Evolutionary conservation across 92 coral and sea anemone species (phyloP), one percentile per base, ranked within the genome.

Genomic region (Virgularia gustaviana): DNA sequence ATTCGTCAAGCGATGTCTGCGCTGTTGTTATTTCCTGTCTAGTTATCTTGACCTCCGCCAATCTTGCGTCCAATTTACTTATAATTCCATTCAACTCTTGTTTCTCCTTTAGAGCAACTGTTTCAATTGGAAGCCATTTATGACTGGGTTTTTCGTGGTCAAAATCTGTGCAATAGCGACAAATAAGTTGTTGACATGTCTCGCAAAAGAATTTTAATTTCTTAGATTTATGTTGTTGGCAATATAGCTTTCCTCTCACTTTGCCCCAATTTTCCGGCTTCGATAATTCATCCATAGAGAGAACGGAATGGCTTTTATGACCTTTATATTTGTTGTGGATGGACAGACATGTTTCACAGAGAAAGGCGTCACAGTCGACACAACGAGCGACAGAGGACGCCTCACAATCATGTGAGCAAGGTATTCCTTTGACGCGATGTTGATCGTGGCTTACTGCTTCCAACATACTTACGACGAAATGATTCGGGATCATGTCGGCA

Each of bases 381-480:
- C 71, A 64, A 36, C 71, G 53, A 41, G 49, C 71, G 35, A 64
- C 55, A 3, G 53, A 64, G 10, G 31, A 20, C 9, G 23, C 29
- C 29, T 64, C 30, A 41, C 71, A 64, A n/a, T n/a, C n/a, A 41
- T 64, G 71, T 5, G 71, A 64, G 19, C 71, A 64, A 6, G 71
- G 71, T 23, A 64, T 36, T 8, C 30, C 55, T 64, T 16, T 64
- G 9, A 41, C 55, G 15, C 34, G 71, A 38, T 41, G n/a, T 3
- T 36, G 71, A 23, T 24, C 55, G 2, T n/a, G 12, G 28, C 34
- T 11, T 30, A 68, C 75, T n/a, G n/a, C n/a, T 3, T 52, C 58
- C 15, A 22, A 52, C 58, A 52, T 52, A 52, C 28, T 52, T 9
- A 28, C 8, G 30, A 52, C 15, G 28, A 52, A 52, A 22, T 52